Conservation (phyloP, 2,113 vertebrate genomes). For the Hippocampus zosterae region DNA sequence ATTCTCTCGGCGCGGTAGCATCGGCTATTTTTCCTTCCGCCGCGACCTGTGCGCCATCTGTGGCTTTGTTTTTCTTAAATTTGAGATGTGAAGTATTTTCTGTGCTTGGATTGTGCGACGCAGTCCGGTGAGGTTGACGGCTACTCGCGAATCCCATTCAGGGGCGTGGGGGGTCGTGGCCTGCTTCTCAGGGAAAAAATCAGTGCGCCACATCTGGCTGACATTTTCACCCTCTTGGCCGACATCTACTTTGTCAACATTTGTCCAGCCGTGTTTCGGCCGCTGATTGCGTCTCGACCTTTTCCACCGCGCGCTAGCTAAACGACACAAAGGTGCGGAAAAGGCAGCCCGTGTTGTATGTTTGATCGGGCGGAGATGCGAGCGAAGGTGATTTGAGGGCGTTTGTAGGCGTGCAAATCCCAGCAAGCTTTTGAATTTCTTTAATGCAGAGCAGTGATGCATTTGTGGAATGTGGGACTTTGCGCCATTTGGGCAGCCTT, state of each 20-base stretch:
- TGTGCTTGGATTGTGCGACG: conserved; percentile 37
- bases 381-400: background rate
- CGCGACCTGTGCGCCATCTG: conserved; percentile 32
- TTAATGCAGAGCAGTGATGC: too few species aligned
- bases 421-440: background rate
- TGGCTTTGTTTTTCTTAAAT: conserved; percentile 16
- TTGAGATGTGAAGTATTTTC: conserved; percentile 25
- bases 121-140: conserved; percentile 39
- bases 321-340: conserved; percentile 50
- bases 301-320: conserved; percentile 46
- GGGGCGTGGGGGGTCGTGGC: conserved; percentile 24
- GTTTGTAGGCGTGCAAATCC: background rate
- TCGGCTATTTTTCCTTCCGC: conserved; percentile 18
- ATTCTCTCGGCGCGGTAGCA: conserved; percentile 11
- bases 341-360: background rate
- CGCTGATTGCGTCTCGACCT: conserved; percentile 66
- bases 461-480: too few species aligned
- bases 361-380: background rate
- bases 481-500: background rate
- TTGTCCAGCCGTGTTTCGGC: conserved; percentile 52
- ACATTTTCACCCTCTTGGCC: conserved; percentile 62
- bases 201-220: conserved; percentile 62
- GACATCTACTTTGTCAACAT: conserved; percentile 56
- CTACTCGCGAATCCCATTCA: conserved; percentile 45
- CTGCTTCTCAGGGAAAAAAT: conserved; percentile 62